Percentiles rank a stretch among this genome's conserved stretches.
Evolutionary conservation across 2,113 vertebrate species (phyloP).

Genomic region (Toxostoma redivivum): DNA sequence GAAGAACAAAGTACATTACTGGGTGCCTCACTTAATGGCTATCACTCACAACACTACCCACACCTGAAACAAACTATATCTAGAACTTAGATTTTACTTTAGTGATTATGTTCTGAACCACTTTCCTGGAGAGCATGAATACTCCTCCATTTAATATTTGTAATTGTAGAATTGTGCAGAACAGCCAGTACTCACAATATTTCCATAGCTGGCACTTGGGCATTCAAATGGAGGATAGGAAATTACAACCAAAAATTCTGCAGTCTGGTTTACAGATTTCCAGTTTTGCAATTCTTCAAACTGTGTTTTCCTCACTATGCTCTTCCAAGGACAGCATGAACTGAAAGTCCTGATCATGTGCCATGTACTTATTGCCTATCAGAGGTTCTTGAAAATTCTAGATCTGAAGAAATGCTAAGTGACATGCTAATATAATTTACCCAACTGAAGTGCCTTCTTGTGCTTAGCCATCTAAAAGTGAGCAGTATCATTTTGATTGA

Average conservation of each 20-base stretch:
- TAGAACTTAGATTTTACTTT: neutral
- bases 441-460: neutral
- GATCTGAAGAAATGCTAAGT: neutral
- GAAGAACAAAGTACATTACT: neutral
- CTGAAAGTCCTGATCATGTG: neutral
- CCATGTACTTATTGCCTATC: neutral
- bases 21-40: neutral
- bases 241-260: neutral
- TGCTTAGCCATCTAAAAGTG: neutral
- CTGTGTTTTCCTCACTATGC: neutral
- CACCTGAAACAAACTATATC: neutral
- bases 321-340: conserved; percentile 26
- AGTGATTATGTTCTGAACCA: neutral
- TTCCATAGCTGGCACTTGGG: neutral
- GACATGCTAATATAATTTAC: neutral
- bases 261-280: neutral
- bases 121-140: neutral
- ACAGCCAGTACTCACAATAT: neutral
- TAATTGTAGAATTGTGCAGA: neutral
- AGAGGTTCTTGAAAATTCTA: neutral
- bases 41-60: neutral
- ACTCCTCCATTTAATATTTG: neutral
- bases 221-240: neutral
- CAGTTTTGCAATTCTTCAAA: neutral
- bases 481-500: neutral